Base-by-base conservation (phyloP, 1,140 invertebrate species). In the Drosophila funebris region DNA sequence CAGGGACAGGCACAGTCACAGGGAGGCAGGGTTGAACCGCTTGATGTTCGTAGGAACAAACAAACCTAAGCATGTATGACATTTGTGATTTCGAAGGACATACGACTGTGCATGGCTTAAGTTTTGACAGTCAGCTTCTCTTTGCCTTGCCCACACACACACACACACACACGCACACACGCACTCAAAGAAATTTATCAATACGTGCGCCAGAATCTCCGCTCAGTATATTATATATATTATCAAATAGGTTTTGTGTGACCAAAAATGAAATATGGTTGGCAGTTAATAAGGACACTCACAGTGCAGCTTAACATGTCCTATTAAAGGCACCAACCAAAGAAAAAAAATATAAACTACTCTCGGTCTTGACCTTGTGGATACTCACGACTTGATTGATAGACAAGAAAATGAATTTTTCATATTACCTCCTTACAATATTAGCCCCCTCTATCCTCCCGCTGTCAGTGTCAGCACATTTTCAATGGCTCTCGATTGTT, bases 71-170 rank as follows among this genome's bases (percentile, higher is more conserved):
- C 14, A 36, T 72, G 62, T 81, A 67, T 87, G 82, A 87, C 82
- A 85, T 87, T 82, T 82, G 70, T 87, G 70, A 87, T 69, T 87
- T 81, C 71, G 56, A 87, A 78, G 82, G 82, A 78, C 74, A 56
- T 68, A 48, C 7, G 48, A 27, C 22, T 13, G n/a, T 50, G 31
- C 48, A 22, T 54, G 37, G 64, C 70, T 68, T 62, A 69, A 73
- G 71, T 69, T 73, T 73, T 73, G 71, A 73, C 71, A 73, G 57
- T 13, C n/a, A 36, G 13, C 33, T 31, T 37, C 14, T 43, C n/a
- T 37, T 20, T 22, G 53, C 50, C 60, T 76, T 50, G 64, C 76
- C 63, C 27, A 52, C 14, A 4, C 48, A 18, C 48, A 71, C 73
- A n/a, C n/a, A n/a, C n/a, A n/a, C n/a, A n/a, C n/a, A n/a, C n/a